phyloP scores from a whole-genome alignment of 2,888 invertebrate species.

The Colletes collaris region DNA sequence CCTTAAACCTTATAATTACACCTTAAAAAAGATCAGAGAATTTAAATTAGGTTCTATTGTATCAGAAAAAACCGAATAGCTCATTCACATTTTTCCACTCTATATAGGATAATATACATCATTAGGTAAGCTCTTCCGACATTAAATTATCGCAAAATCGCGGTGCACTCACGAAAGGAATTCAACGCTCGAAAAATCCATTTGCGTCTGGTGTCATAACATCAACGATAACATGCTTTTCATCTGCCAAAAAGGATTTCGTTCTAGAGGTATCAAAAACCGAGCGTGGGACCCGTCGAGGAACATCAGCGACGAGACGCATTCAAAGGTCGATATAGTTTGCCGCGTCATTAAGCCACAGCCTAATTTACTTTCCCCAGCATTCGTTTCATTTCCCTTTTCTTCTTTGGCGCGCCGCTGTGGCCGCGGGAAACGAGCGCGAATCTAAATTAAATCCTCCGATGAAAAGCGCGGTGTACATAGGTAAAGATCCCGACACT shows the following conservation, averaged over 20 bases:
- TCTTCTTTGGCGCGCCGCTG: conserved; percentile 5
- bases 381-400: conserved; percentile 44
- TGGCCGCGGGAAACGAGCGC: conserved; percentile 3
- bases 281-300: conserved; percentile 1
- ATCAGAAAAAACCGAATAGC: no score
- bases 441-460: conserved; percentile 59
- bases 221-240: not conserved
- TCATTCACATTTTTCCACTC: no score
- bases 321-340: conserved; percentile 42
- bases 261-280: conserved; percentile 3
- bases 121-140: no score
- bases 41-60: no score
- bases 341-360: conserved; percentile 41
- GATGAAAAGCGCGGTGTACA: conserved; percentile 51
- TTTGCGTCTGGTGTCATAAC: no score
- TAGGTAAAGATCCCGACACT: conserved; percentile 39
- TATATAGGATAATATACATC: no score
- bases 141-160: no score
- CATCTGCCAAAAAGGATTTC: not conserved
- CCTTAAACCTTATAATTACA: no score
- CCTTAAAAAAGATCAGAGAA: no score
- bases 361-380: conserved; percentile 49
- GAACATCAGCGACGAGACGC: conserved; percentile 1
- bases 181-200: no score
- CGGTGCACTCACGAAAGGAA: no score